Conservation (phyloP, 2,888 invertebrate genomes). For the Lasioglossum lativentre region DNA sequence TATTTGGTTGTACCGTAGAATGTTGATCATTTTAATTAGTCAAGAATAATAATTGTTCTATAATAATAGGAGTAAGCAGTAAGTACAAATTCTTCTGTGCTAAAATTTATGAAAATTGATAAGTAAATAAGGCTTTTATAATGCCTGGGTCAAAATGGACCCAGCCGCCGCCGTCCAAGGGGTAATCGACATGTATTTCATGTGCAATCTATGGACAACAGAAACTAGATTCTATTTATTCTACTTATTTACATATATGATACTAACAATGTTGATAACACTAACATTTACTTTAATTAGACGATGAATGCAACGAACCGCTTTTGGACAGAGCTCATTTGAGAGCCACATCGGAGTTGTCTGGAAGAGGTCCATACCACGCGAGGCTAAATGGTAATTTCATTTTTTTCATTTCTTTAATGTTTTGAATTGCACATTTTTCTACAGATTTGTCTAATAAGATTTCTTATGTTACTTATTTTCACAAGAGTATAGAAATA, state of each 20-base stretch:
- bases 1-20: not conserved
- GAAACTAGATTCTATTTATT: not conserved
- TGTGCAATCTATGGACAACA: too few species aligned
- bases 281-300: conserved; percentile 69
- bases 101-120: not conserved
- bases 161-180: not conserved
- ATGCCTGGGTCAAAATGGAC: not conserved
- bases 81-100: not conserved
- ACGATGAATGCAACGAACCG: conserved; percentile 92
- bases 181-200: conserved; percentile 1
- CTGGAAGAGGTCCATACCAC: conserved; percentile 94
- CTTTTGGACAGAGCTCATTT: conserved; percentile 90
- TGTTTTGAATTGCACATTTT: conserved; percentile 25
- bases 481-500: conserved; percentile 43
- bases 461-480: conserved; percentile 23
- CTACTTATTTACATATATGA: not conserved
- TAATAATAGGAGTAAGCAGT: not conserved
- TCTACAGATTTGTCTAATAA: conserved; percentile 39
- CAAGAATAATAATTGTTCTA: not conserved
- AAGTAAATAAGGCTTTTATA: not conserved
- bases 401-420: not conserved
- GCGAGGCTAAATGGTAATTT: conserved; percentile 93
- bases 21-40: not conserved
- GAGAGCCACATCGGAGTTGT: conserved; percentile 92
- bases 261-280: conserved; percentile 1